Evolutionary conservation across 1,140 invertebrate species (phyloP), one percentile per base, ranked within the genome.

Genomic region (Campoletis sonorensis): DNA sequence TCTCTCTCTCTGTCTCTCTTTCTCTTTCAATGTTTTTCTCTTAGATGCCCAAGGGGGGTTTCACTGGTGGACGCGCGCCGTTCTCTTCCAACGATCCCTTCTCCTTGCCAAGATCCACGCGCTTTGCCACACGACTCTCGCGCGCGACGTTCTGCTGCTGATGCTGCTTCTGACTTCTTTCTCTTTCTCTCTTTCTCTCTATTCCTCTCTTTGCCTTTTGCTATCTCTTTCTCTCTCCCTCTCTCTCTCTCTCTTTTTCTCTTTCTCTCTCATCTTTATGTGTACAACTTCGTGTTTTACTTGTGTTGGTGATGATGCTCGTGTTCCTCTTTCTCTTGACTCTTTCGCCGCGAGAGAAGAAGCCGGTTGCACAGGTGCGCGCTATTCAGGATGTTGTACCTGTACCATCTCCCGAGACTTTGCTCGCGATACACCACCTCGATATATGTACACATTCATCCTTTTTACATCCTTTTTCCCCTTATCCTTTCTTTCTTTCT

Each of bases 331-430:
- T 70, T 45, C 51, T 72, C 72, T 70, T 68, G 33, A 51, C 77
- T 30, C 67, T 30, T 70, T 79, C 64, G 78, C 64, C 79, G 71
- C 79, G 58, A 23, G 21, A 26, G 21, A 80, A 80, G 79, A 80
- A 80, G 79, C 79, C 79, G 79, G 79, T 80, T 80, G 49, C 71
- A 80, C 79, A 80, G 79, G 79, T 80, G 79, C 79, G 70, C 79
- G 71, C 71, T 80, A 70, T 80, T 73, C 71, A 80, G 68, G 79
- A 80, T 80, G 79, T 73, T 73, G 72, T 72, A 70, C 58, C 79
- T 73, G 49, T 51, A 72, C 13, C 67, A 70, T 37, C 27, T 70
- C 51, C 27, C 27, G 45, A 79, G 58, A 79, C 77, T 64, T 26
- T 64, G 61, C 61, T 64, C 27, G 67, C 67, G n/a, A 70, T 70